Base-by-base conservation (phyloP, 2,888 invertebrate species). In the Eledona agricola region DNA sequence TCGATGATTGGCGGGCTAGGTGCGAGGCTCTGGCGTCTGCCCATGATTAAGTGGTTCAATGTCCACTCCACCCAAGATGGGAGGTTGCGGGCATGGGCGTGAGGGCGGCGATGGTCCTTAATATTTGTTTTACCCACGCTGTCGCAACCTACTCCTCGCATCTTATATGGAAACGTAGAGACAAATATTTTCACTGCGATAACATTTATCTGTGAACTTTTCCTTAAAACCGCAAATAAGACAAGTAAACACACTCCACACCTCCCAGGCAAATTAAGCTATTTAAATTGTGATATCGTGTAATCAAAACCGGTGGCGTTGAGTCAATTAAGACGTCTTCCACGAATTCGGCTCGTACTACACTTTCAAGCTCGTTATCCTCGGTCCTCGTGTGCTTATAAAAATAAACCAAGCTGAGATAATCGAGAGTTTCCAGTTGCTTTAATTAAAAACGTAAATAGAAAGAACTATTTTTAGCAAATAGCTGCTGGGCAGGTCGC, bases 101-200 rank as follows among this genome's bases (percentile, higher is more conserved):
- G 50, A 49, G 40, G 54, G 34, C 42, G 42, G 42, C 31, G 42
- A 42, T 52, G 53, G 57, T 56, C 63, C 59, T 59, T 55, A 64
- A 66, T 67, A 66, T 67, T 67, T 67, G 63, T 65, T 63, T 67
- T 67, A 66, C 67, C 65, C 67, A 67, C 65, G 67, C 65, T 53
- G 51, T 57, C 53, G 45, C 63, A 46, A 53, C 65, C 63, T 61
- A 62, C 65, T 58, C 59, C 55, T 38, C 12, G 34, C 29, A 38
- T 58, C 53, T 55, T 54, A 59, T 58, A 59, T 52, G 53, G 59
- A 55, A 57, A 59, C 59, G 50, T 51, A 55, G 54, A 55, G 42
- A 62, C 58, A 67, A 66, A 66, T 66, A 67, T 67, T 67, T 65
- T 62, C 58, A 56, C 57, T 58, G 57, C 58, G 67, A 67, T 67